Evolutionary conservation across 1,140 invertebrate species (phyloP), one percentile per base, ranked within the genome.

Genomic region (Campoletis sonorensis): DNA sequence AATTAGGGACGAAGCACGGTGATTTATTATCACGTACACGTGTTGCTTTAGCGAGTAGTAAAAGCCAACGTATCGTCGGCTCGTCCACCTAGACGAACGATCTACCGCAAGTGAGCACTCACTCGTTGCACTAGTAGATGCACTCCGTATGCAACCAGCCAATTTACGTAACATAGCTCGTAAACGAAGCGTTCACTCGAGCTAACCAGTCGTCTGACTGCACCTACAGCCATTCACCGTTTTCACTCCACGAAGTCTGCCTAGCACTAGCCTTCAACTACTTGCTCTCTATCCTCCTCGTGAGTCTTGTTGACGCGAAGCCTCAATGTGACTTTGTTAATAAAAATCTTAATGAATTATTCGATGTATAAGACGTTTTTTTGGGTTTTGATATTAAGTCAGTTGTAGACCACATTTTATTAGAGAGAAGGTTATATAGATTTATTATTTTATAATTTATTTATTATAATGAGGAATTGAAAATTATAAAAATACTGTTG

Each of bases 201-300:
- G 61, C 61, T 13, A 64, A 23, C 21, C 67, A 33, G 67, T 33
- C 30, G 67, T 70, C 67, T 70, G 67, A 70, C 67, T 70, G 67
- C 15, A 70, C 67, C 67, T 70, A 33, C 15, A 21, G 21, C 67
- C 67, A 70, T 33, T 33, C 27, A n/a, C 67, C 67, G 30, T 15
- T 33, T 70, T 33, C 67, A 70, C 67, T 70, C 30, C 2, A 8
- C n/a, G n/a, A n/a, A 70, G 89, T 86, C 89, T 85, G 89, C 80
- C 87, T 88, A 88, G 85, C 85, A 88, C 84, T 88, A 88, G 88
- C 80, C 30, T 79, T 83, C 79, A 81, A 85, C 89, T 89, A 90
- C 89, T 90, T 88, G 61, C 26, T 23, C 23, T 13, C 11, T 27
- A 27, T n/a, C n/a, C 16, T 64, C 27, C 61, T 23, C 27, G 61